Conservation (phyloP, 2,888 invertebrate species). For the Sialis fuliginosa region DNA sequence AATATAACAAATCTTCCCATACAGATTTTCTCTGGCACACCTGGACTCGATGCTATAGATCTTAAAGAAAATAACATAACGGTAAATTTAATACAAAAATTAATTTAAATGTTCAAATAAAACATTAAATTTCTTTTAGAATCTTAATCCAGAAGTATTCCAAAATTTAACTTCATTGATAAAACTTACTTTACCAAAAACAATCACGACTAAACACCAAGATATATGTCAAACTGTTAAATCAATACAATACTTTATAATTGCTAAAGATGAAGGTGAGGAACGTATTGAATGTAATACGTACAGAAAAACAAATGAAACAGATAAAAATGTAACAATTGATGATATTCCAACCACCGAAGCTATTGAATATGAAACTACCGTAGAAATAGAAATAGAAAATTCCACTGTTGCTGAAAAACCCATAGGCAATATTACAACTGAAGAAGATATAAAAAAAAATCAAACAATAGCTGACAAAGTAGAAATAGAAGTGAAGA, state of each 20-base stretch:
- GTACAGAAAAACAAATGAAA: not conserved
- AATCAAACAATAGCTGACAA: too few species aligned
- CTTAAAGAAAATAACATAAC: conserved; percentile 21
- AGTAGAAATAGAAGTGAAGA: too few species aligned
- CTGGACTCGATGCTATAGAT: conserved; percentile 19
- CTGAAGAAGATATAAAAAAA: too few species aligned
- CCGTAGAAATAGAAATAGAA: too few species aligned
- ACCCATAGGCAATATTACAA: too few species aligned
- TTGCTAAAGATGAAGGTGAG: conserved; percentile 10
- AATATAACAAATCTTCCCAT: conserved; percentile 21
- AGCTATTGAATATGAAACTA: too few species aligned
- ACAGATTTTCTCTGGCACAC: conserved; percentile 21
- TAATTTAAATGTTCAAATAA: conserved; percentile 1
- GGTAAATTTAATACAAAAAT: conserved; percentile 6
- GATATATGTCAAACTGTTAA: conserved; percentile 20
- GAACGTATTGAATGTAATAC: conserved; percentile 21
- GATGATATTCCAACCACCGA: too few species aligned
- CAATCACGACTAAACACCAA: conserved; percentile 19
- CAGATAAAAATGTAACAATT: not conserved
- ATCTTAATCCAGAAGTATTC: conserved; percentile 25
- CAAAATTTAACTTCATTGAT: conserved; percentile 20
- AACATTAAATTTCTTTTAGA: conserved; percentile 12
- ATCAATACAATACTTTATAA: not conserved
- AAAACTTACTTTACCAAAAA: conserved; percentile 17
- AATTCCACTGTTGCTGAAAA: too few species aligned